Base-by-base conservation (phyloP, 2,113 vertebrate species). In the Gavialis gangeticus region DNA sequence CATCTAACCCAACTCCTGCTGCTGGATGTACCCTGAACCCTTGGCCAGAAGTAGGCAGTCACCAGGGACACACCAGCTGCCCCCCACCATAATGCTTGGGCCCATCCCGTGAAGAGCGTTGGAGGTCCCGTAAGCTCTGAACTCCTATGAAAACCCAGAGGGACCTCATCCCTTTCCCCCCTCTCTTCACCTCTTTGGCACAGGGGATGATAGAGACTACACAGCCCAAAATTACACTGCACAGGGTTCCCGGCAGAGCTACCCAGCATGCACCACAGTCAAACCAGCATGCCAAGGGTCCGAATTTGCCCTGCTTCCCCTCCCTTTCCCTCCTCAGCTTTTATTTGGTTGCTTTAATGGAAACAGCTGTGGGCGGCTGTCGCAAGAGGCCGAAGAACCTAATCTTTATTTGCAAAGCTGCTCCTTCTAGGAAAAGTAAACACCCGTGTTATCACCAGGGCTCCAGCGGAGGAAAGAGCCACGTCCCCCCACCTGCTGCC, bases 341-440 rank as follows among this genome's bases (percentile, higher is more conserved):
- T 85, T 89, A 1, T 4, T 14, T 57, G 55, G 55, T 66, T 25
- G 66, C n/a, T 95, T 82, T 92, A 91, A 30, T 87, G 88, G 60
- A 63, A 83, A 19, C 60, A 56, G 60, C 64, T 89, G 77, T 34
- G 28, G 69, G 69, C 69, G 87, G 78, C 85, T 85, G 85, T 92
- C 62, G 27, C 89, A 79, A 94, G 81, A 89, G 95, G 71, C 77
- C 64, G 79, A 66, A 84, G 91, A 46, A 79, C 59, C 81, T 96
- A 92, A 94, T 95, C 95, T 95, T 91, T 95, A 86, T 96, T 97
- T 96, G 90, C 75, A 96, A 92, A 90, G 71, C 80, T 95, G 66
- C 91, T 95, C 88, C 93, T 96, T 94, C 92, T 81, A 62, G 67
- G 28, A 91, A 90, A 92, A 95, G 88, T 89, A 92, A 95, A 95